phyloP scores from a whole-genome alignment of 2,888 invertebrate genomes.

The Oegoconia quadripuncta region DNA sequence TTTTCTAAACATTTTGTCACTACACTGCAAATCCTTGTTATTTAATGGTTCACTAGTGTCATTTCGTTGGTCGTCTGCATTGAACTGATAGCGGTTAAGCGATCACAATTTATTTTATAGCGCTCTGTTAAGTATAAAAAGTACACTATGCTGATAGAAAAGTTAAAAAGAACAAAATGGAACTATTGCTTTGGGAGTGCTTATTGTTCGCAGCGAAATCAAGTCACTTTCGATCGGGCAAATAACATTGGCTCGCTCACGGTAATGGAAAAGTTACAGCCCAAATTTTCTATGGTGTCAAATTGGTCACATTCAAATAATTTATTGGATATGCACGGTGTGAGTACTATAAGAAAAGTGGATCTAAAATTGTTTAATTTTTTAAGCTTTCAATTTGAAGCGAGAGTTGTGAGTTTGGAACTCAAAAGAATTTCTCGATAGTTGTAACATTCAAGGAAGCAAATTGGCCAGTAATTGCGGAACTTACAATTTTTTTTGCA shows the following conservation, averaged over 20 bases:
- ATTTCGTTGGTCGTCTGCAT: slow-evolving; percentile 46
- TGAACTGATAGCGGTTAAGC: slow-evolving; percentile 48
- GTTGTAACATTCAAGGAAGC: too few relatives aligned
- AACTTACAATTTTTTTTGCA: too few relatives aligned
- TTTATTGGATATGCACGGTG: background rate
- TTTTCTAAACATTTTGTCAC: slow-evolving; percentile 51
- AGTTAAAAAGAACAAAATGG: slow-evolving; percentile 46
- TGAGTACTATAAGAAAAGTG: too few relatives aligned
- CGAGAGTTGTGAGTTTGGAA: too few relatives aligned
- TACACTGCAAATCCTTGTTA: slow-evolving; percentile 31
- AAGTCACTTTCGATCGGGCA: slow-evolving; percentile 52
- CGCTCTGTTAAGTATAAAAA: slow-evolving; percentile 43
- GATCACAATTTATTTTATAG: slow-evolving; percentile 64
- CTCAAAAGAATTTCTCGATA: too few relatives aligned
- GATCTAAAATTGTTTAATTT: too few relatives aligned
- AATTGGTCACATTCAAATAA: slow-evolving; percentile 1
- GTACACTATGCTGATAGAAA: slow-evolving; percentile 36
- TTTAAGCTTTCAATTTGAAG: too few relatives aligned
- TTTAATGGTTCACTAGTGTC: slow-evolving; percentile 25
- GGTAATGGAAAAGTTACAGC: slow-evolving; percentile 46
- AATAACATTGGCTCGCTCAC: slow-evolving; percentile 33
- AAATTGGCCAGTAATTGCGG: too few relatives aligned
- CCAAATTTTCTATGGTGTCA: slow-evolving; percentile 5
- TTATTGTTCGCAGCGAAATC: slow-evolving; percentile 47
- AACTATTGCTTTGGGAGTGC: slow-evolving; percentile 29